phyloP scores from a whole-genome alignment of 2,113 vertebrate genomes.

The Psilopogon haemacephalus region DNA sequence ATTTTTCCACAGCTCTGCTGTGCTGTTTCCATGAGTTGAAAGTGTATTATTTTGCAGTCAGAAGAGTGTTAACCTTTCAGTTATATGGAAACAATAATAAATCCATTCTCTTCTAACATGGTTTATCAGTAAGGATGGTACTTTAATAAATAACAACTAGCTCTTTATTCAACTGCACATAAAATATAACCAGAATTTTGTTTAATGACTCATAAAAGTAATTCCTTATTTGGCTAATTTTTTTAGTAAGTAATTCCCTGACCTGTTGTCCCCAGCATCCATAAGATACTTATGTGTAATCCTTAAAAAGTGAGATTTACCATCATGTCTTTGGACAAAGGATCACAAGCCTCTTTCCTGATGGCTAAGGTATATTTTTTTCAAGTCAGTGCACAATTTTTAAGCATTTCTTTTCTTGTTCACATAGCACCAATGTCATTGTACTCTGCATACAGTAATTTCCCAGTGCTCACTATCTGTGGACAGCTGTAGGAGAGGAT shows the following conservation, averaged over 20 bases:
- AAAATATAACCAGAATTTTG: constrained; percentile 75
- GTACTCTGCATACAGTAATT: neutral
- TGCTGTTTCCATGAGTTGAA: constrained; percentile 17
- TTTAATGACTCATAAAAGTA: constrained; percentile 65
- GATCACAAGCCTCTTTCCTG: neutral
- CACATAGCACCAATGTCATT: neutral
- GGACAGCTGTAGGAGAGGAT: neutral
- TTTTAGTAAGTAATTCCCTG: neutral
- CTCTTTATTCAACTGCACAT: constrained; percentile 69
- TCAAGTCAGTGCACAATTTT: neutral
- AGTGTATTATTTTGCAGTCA: constrained; percentile 43
- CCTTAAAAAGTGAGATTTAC: constrained; percentile 42
- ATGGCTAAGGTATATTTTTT: neutral
- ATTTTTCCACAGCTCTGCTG: constrained; percentile 15
- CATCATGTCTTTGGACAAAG: constrained; percentile 11
- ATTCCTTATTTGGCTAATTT: neutral
- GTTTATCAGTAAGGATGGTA: constrained; percentile 45
- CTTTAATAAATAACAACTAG: constrained; percentile 62
- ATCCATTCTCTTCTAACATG: constrained; percentile 46
- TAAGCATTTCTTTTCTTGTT: neutral
- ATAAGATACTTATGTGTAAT: neutral
- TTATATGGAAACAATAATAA: constrained; percentile 55
- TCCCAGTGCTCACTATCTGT: neutral
- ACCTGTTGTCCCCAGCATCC: neutral
- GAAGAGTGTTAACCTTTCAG: constrained; percentile 50